These are phyloP conservation scores for Arion vulgaris DNA, from an alignment of 1,140 invertebrate genomes.

Conservation along the genomic window DNA sequence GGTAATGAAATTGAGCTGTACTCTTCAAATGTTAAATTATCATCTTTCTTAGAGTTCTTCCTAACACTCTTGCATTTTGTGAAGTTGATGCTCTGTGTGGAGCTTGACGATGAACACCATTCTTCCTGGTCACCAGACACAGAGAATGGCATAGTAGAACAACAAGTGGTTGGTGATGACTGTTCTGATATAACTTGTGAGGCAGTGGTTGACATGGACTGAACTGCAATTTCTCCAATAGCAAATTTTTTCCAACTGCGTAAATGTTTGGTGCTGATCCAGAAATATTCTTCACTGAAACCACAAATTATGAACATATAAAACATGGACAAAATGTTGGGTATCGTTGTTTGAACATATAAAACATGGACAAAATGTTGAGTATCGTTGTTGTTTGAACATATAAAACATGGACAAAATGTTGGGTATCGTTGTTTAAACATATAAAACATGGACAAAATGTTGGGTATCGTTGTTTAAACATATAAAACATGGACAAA, in stretches of 20 bases:
- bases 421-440: no score
- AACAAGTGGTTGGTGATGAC: not conserved
- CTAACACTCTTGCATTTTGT: not conserved
- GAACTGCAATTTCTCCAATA: slow-evolving; percentile 49
- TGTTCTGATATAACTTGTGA: not conserved
- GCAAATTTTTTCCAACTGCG: slow-evolving; percentile 71
- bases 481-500: no score
- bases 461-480: no score
- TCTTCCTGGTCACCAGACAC: not conserved
- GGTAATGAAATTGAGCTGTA: not conserved
- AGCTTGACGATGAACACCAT: not conserved
- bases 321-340: not conserved
- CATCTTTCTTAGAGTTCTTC: not conserved
- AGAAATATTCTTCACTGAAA: slow-evolving; percentile 61
- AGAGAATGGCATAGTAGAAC: not conserved
- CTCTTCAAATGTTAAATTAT: not conserved
- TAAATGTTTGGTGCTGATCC: slow-evolving; percentile 73
- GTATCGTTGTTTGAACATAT: no score
- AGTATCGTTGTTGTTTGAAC: no score
- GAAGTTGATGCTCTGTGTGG: not conserved
- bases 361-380: no score
- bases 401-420: no score
- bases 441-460: no score
- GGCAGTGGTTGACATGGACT: not conserved
- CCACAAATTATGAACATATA: not conserved